These are phyloP conservation scores for Danio tinwini DNA, from an alignment of 2,797 vertebrate genomes.

Conservation along the genomic window DNA sequence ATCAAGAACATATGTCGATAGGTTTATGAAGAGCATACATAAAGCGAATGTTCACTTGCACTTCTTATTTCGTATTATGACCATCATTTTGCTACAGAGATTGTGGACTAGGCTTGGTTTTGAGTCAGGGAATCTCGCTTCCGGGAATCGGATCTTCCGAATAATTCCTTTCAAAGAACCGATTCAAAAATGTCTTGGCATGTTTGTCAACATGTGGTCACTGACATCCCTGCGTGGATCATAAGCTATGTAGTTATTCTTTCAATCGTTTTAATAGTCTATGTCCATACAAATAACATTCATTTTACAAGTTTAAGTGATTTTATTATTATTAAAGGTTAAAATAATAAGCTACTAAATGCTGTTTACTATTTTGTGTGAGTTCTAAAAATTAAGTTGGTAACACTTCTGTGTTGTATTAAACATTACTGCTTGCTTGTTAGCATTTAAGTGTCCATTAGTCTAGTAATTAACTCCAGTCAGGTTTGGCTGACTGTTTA, in stretches of 20 bases:
- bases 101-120: background rate
- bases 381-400: background rate
- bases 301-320: background rate
- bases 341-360: too few species aligned
- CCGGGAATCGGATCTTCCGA: conserved; percentile 5
- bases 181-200: background rate
- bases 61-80: background rate
- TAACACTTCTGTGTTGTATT: background rate
- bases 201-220: conserved; percentile 9
- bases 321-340: too few species aligned
- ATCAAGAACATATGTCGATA: background rate
- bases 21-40: too few species aligned
- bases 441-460: background rate
- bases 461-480: background rate
- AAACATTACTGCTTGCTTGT: background rate
- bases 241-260: too few species aligned
- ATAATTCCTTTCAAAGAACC: background rate
- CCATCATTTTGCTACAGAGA: background rate
- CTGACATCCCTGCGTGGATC: too few species aligned
- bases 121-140: background rate
- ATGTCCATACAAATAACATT: background rate
- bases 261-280: background rate
- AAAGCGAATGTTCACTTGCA: background rate
- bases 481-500: background rate
- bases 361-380: background rate